Percentiles rank a stretch among this genome's conserved stretches.
These are phyloP conservation scores for Spilarctia lutea DNA, from an alignment of 2,888 invertebrate species.

Conservation along the genomic window DNA sequence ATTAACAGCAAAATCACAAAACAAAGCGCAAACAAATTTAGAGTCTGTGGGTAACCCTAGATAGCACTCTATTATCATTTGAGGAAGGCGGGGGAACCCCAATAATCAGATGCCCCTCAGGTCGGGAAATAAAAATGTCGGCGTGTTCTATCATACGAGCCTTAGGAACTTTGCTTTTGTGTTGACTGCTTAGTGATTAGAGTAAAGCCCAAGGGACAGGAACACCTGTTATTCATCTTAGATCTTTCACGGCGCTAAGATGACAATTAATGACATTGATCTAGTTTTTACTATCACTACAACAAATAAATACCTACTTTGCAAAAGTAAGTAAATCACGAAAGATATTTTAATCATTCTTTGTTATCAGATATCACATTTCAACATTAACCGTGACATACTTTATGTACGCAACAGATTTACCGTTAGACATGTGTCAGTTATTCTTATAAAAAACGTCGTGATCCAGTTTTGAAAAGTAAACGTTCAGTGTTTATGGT, in stretches of 20 bases:
- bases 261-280: not conserved
- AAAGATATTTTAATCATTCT: slow-evolving; percentile 26
- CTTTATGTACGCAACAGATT: slow-evolving; percentile 34
- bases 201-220: not conserved
- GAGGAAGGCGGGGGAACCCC: not conserved
- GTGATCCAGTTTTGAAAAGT: slow-evolving; percentile 64
- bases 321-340: slow-evolving; percentile 24
- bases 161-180: not conserved
- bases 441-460: slow-evolving; percentile 47
- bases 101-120: not conserved
- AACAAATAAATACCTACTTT: slow-evolving; percentile 9
- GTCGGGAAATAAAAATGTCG: no score
- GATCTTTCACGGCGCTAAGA: not conserved
- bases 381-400: slow-evolving; percentile 49
- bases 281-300: slow-evolving; percentile 5
- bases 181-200: not conserved
- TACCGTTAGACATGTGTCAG: slow-evolving; percentile 42
- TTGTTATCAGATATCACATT: slow-evolving; percentile 47
- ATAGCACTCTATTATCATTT: not conserved
- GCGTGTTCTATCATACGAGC: not conserved
- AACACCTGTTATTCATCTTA: not conserved
- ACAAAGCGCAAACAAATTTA: not conserved
- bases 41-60: not conserved
- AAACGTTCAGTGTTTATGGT: slow-evolving; percentile 66
- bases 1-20: not conserved